phyloP scores from a whole-genome alignment of 2,113 vertebrate genomes.

The Bufo gargarizans region DNA sequence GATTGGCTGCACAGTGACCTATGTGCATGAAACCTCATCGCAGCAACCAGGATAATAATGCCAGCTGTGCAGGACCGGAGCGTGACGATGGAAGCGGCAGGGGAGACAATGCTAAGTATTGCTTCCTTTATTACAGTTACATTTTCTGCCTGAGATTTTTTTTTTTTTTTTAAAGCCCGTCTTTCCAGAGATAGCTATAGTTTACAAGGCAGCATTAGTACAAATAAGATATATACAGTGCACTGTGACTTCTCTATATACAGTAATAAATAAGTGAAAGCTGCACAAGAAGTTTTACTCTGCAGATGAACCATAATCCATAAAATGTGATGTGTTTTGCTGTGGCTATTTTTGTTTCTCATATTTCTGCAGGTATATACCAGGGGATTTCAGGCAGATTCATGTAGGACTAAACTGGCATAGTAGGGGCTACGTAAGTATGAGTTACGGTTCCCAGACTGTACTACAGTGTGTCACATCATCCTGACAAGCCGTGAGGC shows the following conservation, averaged over 20 bases:
- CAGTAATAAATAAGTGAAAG: background rate
- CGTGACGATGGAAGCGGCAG: no score
- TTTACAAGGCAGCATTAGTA: background rate
- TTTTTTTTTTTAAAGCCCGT: background rate
- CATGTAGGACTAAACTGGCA: conserved; percentile 15
- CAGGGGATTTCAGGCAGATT: conserved; percentile 16
- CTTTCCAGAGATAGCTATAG: background rate
- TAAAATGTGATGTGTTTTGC: conserved; percentile 17
- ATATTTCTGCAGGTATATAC: conserved; percentile 19
- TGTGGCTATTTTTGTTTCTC: conserved; percentile 21
- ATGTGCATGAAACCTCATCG: no score
- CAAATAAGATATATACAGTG: background rate
- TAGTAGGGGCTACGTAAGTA: background rate
- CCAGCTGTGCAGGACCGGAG: no score
- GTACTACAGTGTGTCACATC: background rate
- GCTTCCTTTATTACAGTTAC: no score
- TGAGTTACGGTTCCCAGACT: background rate
- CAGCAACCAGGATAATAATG: no score
- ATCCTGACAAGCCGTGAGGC: background rate
- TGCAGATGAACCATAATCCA: conserved; percentile 4
- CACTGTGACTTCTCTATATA: conserved; percentile 16
- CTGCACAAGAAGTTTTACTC: conserved; percentile 2
- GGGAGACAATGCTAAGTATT: no score
- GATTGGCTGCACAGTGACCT: no score
- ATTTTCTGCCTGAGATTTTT: no score